A percentile compares a stretch with the other conserved stretches of the same genome.
Evolutionary conservation across 2,888 invertebrate species (phyloP).

Genomic region (Hirudinaria manillensis): DNA sequence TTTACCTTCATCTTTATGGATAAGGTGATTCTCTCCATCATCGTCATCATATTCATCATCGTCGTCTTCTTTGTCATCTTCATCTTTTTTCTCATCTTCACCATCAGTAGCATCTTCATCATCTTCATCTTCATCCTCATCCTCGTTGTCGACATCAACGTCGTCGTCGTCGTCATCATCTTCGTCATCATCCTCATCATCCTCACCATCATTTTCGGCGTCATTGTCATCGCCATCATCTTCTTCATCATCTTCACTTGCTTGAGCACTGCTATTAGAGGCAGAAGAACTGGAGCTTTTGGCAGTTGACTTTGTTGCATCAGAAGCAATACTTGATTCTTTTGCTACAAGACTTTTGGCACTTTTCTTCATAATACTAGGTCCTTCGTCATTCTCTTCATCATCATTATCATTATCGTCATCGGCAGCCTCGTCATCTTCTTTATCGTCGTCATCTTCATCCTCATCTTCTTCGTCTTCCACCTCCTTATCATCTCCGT

Average conservation of each 20-base stretch:
- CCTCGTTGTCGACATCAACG: not conserved
- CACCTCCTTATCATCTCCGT: not conserved
- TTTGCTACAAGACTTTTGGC: too few species aligned
- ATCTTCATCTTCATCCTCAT: not conserved
- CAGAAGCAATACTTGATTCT: too few species aligned
- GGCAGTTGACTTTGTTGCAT: too few species aligned
- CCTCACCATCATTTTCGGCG: not conserved
- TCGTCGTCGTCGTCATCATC: not conserved
- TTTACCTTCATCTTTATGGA: conserved; percentile 1
- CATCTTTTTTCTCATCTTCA: not conserved
- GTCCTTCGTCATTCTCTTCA: too few species aligned
- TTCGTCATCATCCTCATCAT: not conserved
- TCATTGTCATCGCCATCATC: not conserved
- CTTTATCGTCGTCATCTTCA: not conserved
- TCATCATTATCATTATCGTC: too few species aligned
- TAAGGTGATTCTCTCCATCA: not conserved
- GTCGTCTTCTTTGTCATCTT: not conserved
- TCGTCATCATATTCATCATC: conserved; percentile 4
- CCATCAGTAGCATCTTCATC: not conserved
- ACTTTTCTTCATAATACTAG: too few species aligned
- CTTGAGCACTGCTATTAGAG: not conserved
- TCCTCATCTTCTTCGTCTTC: not conserved
- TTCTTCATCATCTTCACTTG: not conserved
- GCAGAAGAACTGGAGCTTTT: too few species aligned
- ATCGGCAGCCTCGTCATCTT: not conserved